Base-by-base conservation (phyloP, 2,888 invertebrate genomes). In the Eupithecia abbreviata region DNA sequence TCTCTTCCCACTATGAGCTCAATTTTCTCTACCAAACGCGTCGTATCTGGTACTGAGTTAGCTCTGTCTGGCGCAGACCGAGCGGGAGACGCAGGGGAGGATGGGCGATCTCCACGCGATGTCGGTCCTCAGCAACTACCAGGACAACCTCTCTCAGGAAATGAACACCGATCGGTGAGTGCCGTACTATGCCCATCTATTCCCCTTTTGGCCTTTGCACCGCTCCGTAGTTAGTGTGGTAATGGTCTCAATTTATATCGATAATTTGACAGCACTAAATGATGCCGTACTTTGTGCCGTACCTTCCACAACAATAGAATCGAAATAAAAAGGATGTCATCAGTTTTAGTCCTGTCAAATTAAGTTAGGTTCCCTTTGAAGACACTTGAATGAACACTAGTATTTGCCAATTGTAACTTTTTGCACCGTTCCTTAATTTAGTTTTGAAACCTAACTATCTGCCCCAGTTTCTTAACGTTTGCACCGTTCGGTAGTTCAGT, bases 131-230 rank as follows among this genome's bases (percentile, higher is more conserved):
- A 96, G 95, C 91, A 96, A 95, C 84, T 96, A 96, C 89, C 93
- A 94, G 83, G 96, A 96, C 90, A 95, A 94, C 83, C 89, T 96
- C 78, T 96, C 96, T 9, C 92, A 93, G 84, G 96, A 96, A 81
- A 96, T 96, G 96, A 96, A 96, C 90, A 96, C 96, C 30, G 95
- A 95, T 80, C 94, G 95, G 96, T 96, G 91, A 94, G 95, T 93
- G 69, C 42, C 75, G 71, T 43, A 72, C 69, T 43, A n/a, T 30
- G 58, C 62, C 62, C 18, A 3, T 62, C 58, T 18, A 18, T 30
- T 62, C 62, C 62, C 30, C 62, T 62, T 30, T 30, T 62, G 62
- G 2, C 30, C 62, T 30, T 62, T 4, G 62, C 62, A 58, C 55
- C 55, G 9, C n/a, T 15, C 51, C 58, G 30, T 62, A 62, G 62